Evolutionary conservation across 2,797 vertebrate species (phyloP).

Genomic region (Parotocinclus haroldoi): DNA sequence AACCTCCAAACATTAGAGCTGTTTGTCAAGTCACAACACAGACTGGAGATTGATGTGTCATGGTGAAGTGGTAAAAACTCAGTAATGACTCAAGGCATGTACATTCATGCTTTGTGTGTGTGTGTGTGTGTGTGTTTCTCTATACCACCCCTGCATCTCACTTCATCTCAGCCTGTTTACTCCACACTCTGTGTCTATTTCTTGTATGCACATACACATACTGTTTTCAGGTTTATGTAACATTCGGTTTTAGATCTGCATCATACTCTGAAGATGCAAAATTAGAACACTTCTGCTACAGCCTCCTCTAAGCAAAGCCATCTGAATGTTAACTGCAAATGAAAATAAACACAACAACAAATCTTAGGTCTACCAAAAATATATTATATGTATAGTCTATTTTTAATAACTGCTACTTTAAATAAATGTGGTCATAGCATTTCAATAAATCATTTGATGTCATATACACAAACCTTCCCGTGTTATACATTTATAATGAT

Average conservation of each 20-base stretch:
- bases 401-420: too few species aligned
- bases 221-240: constrained; percentile 30
- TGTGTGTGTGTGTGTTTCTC: constrained; percentile 4
- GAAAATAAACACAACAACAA: too few species aligned
- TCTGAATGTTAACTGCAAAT: too few species aligned
- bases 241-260: constrained; percentile 19
- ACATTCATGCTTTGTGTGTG: not conserved
- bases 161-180: too few species aligned
- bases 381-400: too few species aligned
- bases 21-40: constrained; percentile 5
- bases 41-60: constrained; percentile 23
- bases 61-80: not conserved
- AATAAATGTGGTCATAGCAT: too few species aligned
- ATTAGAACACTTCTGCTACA: not conserved
- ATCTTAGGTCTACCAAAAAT: too few species aligned
- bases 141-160: constrained; percentile 6
- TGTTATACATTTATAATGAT: too few species aligned
- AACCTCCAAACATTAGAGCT: not conserved
- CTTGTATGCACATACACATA: constrained; percentile 7
- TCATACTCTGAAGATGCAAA: constrained; percentile 12
- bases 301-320: too few species aligned
- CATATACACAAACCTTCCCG: too few species aligned
- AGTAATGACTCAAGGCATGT: constrained; percentile 33
- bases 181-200: constrained; percentile 28
- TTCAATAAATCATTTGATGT: too few species aligned